These are phyloP conservation scores for Glyptemys insculpta DNA, from an alignment of 2,797 vertebrate species.

Conservation along the genomic window DNA sequence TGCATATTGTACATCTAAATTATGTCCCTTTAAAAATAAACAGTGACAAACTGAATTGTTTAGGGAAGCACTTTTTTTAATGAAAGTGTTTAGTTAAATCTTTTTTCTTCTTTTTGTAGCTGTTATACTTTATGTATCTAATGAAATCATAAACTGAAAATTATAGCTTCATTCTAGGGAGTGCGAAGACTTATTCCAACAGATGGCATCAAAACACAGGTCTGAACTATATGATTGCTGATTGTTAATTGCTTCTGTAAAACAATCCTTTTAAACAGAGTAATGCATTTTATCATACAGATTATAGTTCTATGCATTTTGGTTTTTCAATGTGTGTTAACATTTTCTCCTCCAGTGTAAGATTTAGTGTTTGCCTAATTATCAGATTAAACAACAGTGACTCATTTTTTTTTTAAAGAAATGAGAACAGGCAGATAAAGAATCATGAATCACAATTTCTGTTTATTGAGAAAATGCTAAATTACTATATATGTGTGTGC, in stretches of 20 bases:
- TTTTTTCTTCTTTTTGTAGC: constrained; percentile 76
- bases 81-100: constrained; percentile 70
- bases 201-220: constrained; percentile 94
- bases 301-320: constrained; percentile 83
- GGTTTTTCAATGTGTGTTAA: constrained; percentile 83
- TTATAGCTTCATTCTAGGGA: constrained; percentile 84
- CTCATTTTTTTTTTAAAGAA: constrained; percentile 75
- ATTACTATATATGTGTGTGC: constrained; percentile 63
- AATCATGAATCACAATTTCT: constrained; percentile 75
- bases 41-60: constrained; percentile 64
- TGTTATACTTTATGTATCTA: constrained; percentile 77
- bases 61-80: constrained; percentile 61
- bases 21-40: constrained; percentile 44
- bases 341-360: constrained; percentile 84
- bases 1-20: constrained; percentile 31
- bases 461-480: constrained; percentile 69
- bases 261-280: constrained; percentile 88
- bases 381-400: constrained; percentile 84
- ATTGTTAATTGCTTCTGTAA: constrained; percentile 88
- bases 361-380: constrained; percentile 84
- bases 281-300: constrained; percentile 86
- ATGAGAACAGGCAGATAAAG: constrained; percentile 65
- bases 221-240: constrained; percentile 85
- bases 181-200: constrained; percentile 89
- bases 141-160: constrained; percentile 87